Conservation (phyloP, 2,888 invertebrate genomes). For the Napeogenes sylphis region DNA sequence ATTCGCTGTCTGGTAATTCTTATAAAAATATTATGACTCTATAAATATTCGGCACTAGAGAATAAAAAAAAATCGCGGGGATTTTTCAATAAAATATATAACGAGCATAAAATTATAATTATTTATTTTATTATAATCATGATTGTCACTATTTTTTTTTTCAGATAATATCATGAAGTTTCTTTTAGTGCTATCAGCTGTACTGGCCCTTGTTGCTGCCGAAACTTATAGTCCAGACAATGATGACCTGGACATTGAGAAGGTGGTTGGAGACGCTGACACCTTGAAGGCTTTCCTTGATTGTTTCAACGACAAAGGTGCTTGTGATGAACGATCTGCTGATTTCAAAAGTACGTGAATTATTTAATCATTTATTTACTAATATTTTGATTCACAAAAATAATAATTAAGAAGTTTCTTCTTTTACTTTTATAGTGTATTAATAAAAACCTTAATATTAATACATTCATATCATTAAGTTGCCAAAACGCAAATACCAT, state of each 20-base stretch:
- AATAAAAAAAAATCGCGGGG: not conserved
- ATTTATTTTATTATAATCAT: too few relatives aligned
- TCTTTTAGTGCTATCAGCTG: conserved; percentile 37
- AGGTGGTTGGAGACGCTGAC: conserved; percentile 36
- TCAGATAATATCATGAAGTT: conserved; percentile 45
- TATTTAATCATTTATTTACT: conserved; percentile 1
- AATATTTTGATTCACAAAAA: not conserved
- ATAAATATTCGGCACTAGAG: too few relatives aligned
- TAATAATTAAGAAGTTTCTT: not conserved
- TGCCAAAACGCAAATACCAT: too few relatives aligned
- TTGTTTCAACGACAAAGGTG: conserved; percentile 50
- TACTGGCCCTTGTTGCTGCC: conserved; percentile 41
- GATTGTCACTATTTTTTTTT: not conserved
- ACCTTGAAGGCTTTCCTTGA: conserved; percentile 39
- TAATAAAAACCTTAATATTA: not conserved
- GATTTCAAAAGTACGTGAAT: conserved; percentile 57
- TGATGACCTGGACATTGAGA: conserved; percentile 55
- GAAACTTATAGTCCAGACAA: conserved; percentile 52
- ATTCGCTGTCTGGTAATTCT: not conserved
- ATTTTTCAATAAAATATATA: not conserved
- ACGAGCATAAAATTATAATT: too few relatives aligned
- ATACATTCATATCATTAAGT: not conserved
- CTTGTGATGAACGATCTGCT: conserved; percentile 40
- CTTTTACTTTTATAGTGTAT: too few relatives aligned
- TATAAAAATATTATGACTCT: too few relatives aligned